Evolutionary conservation across 2,113 vertebrate genomes (phyloP), one percentile per base, ranked within the genome.

Genomic region (Cyprinodon variegatus): DNA sequence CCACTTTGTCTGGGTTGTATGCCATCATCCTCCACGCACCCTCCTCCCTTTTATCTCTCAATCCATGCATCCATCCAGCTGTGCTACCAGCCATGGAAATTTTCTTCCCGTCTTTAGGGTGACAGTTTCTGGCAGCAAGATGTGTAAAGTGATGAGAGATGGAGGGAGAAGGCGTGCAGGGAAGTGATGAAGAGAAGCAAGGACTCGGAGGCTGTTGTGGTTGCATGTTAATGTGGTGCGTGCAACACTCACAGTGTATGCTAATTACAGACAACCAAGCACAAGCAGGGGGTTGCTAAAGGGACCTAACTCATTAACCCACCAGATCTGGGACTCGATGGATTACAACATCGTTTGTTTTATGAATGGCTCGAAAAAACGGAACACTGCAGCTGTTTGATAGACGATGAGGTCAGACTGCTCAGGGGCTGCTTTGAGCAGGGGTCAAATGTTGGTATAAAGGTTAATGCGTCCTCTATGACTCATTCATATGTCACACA

Each of bases 391-490:
- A 77, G 63, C 62, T 4, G 43, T 1, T 48, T 37, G 39, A n/a
- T 71, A 61, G 71, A 71, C 72, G 79, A 83, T 87, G 83, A 88
- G 73, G 79, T 87, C 81, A 78, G 53, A 59, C 78, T 68, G 71
- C 83, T 85, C 20, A 4, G 68, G 65, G 80, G 85, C 39, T 74
- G 41, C 74, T 73, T 61, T 53, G 60, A 72, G 76, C 69, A 70
- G 78, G 61, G 82, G 81, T 90, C 86, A 87, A 83, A 75, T 67
- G 69, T 65, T 65, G 72, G 70, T 64, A 62, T 46, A 65, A 71
- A 71, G 86, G 79, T 87, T 78, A 82, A 37, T 77, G 61, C 62
- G 43, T 79, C 68, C 48, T 79, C 60, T 76, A 43, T 72, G 63
- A 64, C 39, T 83, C 65, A 13, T 43, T 65, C 11, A 13, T 38